Percentiles rank a stretch among this genome's conserved stretches.
phyloP scores from a whole-genome alignment of 2,113 vertebrate genomes.

The Turdus rufiventris region DNA sequence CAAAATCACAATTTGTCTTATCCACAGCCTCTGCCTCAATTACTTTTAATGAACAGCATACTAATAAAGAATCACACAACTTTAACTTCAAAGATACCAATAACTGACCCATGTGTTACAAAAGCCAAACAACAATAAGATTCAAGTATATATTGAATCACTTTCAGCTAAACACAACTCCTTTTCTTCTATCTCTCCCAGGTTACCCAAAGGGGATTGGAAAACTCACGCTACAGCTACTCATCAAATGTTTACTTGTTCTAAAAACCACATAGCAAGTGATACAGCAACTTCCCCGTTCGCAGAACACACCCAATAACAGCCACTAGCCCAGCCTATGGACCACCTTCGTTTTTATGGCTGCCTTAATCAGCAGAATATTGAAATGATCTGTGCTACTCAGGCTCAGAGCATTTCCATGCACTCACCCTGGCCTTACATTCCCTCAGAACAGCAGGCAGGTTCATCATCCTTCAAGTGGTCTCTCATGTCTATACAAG shows the following conservation, averaged over 20 bases:
- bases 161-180: background rate
- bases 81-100: background rate
- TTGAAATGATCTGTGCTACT: background rate
- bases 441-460: background rate
- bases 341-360: rapidly evolving
- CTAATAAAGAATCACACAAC: background rate
- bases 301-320: rapidly evolving
- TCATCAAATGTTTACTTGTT: background rate
- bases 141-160: background rate
- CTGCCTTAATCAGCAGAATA: background rate
- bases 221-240: background rate
- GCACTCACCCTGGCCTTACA: background rate
- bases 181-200: background rate
- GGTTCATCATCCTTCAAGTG: background rate
- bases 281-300: rapidly evolving
- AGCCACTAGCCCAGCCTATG: rapidly evolving
- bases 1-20: background rate
- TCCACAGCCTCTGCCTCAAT: background rate
- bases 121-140: background rate
- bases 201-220: rapidly evolving
- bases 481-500: background rate
- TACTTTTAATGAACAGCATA: background rate
- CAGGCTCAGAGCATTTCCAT: background rate
- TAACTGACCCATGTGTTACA: rapidly evolving
- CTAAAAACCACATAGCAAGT: background rate